Base-by-base conservation (phyloP, 2,888 invertebrate species). In the Cryptus viduatorius region DNA sequence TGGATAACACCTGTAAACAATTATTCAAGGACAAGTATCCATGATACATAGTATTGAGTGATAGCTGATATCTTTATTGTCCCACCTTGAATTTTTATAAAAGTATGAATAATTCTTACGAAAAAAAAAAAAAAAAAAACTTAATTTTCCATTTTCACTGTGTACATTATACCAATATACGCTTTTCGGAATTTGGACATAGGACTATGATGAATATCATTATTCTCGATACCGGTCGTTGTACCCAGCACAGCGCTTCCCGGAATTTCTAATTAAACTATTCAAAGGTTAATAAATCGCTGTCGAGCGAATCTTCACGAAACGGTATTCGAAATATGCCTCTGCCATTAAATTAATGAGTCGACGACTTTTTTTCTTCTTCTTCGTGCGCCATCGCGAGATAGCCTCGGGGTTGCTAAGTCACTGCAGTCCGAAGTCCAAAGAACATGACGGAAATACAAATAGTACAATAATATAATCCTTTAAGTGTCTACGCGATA, bases 41-140 rank as follows among this genome's bases (percentile, higher is more conserved):
- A 12, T 12, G 29, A 46, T 8, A 46, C 44, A 10, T 29, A 73
- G 42, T 19, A 42, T 46, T 31, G 19, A 31, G 31, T 48, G 48
- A 75, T 48, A 59, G 42, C 56, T n/a, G 24, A 37, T 14, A 64
- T 29, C 59, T 75, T 75, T 75, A 75, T 75, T 64, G 31, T 75
- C 19, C 64, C 48, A 64, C 61, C 61, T 64, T 31, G 29, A 4
- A 61, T 48, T 59, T 61, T 16, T 29, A 16, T 14, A 5, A n/a
- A 46, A 73, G 12, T 29, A 29, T 24, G 24, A 59, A 59, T 29
- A 12, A 56, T 56, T 19, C 24, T 19, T 4, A 7, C n/a, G 16
- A 69, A 50, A 69, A 72, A 4, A 12, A 16, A 24, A 24, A 24
- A 24, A 24, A 24, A 24, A 24, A 24, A 24, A 75, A 64, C 56